A percentile compares a stretch with the other conserved stretches of the same genome.
Evolutionary conservation across 92 coral and sea anemone species (phyloP).

Genomic region (Palythoa caribaeorum): DNA sequence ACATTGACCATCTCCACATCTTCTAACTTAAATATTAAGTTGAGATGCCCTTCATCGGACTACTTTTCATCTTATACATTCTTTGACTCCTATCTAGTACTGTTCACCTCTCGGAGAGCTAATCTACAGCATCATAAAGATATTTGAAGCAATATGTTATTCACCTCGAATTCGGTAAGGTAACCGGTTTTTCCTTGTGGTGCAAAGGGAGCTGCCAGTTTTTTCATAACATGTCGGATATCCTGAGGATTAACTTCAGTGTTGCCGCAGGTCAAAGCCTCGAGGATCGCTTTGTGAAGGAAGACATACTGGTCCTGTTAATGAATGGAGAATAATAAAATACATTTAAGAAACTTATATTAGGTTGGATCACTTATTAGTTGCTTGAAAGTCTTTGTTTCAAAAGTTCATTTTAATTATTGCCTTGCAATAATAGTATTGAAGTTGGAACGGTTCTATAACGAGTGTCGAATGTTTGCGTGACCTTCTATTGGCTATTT

Average conservation of each 20-base stretch:
- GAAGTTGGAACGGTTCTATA: too few relatives aligned
- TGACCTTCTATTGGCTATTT: too few relatives aligned
- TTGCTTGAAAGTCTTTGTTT: too few relatives aligned
- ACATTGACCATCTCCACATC: too few relatives aligned
- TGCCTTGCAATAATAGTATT: too few relatives aligned
- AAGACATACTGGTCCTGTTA: slow-evolving; percentile 78
- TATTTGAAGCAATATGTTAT: not conserved
- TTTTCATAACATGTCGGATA: slow-evolving; percentile 50
- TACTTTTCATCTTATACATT: too few relatives aligned
- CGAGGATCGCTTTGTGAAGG: slow-evolving; percentile 71
- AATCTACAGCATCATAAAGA: not conserved
- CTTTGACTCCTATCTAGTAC: too few relatives aligned
- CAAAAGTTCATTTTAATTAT: too few relatives aligned
- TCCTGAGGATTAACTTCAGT: slow-evolving; percentile 71
- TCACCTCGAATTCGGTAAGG: slow-evolving; percentile 60
- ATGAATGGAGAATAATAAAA: not conserved
- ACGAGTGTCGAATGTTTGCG: too few relatives aligned
- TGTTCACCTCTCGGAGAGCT: not conserved
- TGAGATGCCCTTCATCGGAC: too few relatives aligned
- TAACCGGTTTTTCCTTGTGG: slow-evolving; percentile 44
- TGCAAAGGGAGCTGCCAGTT: slow-evolving; percentile 34
- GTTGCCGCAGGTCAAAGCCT: slow-evolving; percentile 79
- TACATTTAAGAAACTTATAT: not conserved
- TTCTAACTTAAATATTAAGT: too few relatives aligned
- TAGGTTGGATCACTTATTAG: too few relatives aligned